phyloP scores from a whole-genome alignment of 2,888 invertebrate species.

The Odontocerum albicorne region DNA sequence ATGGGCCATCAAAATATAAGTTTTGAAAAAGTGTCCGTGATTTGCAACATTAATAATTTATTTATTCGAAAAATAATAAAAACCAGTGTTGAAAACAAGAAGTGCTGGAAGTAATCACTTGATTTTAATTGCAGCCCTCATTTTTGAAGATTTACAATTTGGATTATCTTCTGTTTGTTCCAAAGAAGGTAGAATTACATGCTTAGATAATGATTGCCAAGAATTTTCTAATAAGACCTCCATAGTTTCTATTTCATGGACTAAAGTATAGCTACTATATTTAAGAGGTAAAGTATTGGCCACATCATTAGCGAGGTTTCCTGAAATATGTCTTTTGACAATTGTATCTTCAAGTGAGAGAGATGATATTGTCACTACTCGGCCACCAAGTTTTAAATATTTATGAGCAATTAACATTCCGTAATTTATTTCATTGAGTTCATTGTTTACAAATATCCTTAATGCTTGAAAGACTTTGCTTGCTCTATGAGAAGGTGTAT shows the following conservation, averaged over 20 bases:
- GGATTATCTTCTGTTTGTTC: constrained; percentile 80
- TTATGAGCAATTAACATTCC: constrained; percentile 77
- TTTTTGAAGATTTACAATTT: constrained; percentile 84
- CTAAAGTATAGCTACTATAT: constrained; percentile 64
- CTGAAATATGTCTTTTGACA: constrained; percentile 84
- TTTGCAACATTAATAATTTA: no score
- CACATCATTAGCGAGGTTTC: constrained; percentile 71
- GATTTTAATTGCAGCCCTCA: constrained; percentile 80
- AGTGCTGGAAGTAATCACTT: no score
- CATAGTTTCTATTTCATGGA: constrained; percentile 62
- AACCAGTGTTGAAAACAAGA: no score
- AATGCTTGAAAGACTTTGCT: constrained; percentile 93
- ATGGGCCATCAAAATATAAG: no score
- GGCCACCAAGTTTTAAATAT: constrained; percentile 77
- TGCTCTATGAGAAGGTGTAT: constrained; percentile 76
- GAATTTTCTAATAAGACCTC: constrained; percentile 62
- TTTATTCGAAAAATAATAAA: no score
- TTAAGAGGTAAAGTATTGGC: constrained; percentile 73
- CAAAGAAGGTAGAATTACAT: constrained; percentile 72
- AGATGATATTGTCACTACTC: constrained; percentile 82
- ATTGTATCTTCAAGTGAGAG: constrained; percentile 94
- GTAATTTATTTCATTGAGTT: constrained; percentile 92
- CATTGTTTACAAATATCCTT: constrained; percentile 94
- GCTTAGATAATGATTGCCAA: constrained; percentile 81
- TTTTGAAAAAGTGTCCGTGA: no score